phyloP scores from a whole-genome alignment of 1,140 invertebrate species.

The Hyposmocoma kahamanoa region DNA sequence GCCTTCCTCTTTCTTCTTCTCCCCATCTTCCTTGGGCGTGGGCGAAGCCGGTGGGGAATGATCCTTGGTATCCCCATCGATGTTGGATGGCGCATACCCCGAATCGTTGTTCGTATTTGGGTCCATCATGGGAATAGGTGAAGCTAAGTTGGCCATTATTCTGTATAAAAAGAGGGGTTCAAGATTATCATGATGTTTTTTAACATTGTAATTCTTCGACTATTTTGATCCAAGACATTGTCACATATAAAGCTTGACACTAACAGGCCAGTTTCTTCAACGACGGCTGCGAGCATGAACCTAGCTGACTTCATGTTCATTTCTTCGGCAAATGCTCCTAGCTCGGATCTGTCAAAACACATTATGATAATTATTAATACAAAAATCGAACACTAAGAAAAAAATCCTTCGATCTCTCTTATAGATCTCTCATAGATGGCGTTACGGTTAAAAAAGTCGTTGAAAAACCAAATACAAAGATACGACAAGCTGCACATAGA shows the following conservation, averaged over 20 bases:
- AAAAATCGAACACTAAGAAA: too few species aligned
- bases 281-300: conserved; percentile 63
- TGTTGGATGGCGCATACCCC: conserved; percentile 57
- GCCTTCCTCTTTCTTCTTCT: conserved; percentile 24
- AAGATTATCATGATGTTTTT: neutral
- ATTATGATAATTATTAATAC: too few species aligned
- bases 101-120: conserved; percentile 64
- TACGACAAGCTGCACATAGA: too few species aligned
- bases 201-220: too few species aligned
- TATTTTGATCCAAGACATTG: too few species aligned
- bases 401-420: too few species aligned
- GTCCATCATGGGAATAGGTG: conserved; percentile 67
- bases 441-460: too few species aligned
- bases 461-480: too few species aligned
- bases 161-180: conserved; percentile 20
- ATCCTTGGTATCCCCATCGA: conserved; percentile 47
- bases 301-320: conserved; percentile 47
- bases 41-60: conserved; percentile 51
- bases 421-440: too few species aligned
- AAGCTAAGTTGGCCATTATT: conserved; percentile 64
- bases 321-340: conserved; percentile 54
- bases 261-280: conserved; percentile 63
- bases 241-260: conserved; percentile 21
- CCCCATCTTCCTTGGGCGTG: conserved; percentile 17
- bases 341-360: conserved; percentile 49